These are phyloP conservation scores for Ganaspis brasiliensis DNA, from an alignment of 2,888 invertebrate species.

Conservation along the genomic window DNA sequence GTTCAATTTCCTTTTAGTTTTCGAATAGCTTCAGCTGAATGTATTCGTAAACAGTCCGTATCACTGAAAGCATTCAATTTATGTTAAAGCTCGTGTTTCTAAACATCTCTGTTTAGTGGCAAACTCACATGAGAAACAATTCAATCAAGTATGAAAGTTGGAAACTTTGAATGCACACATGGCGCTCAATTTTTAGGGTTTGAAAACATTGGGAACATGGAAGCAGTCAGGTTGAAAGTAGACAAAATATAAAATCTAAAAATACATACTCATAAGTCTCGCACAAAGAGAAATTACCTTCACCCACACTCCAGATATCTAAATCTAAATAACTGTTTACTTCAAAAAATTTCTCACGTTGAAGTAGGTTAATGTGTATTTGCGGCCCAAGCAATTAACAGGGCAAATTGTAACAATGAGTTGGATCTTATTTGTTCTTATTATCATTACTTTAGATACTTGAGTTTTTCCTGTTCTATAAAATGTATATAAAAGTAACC, in stretches of 20 bases:
- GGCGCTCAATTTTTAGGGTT: too few species aligned
- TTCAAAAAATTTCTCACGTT: constrained; percentile 33
- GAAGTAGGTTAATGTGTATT: constrained; percentile 32
- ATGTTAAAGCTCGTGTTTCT: too few species aligned
- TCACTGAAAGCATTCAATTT: neutral
- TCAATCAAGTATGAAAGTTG: too few species aligned
- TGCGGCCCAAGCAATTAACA: constrained; percentile 21
- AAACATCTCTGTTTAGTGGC: too few species aligned
- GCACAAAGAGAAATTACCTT: constrained; percentile 3
- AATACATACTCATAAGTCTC: neutral
- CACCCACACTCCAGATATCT: neutral
- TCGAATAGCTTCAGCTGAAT: neutral
- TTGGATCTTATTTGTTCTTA: neutral
- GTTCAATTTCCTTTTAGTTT: neutral
- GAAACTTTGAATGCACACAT: too few species aligned
- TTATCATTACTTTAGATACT: constrained; percentile 18
- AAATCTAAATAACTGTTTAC: constrained; percentile 13
- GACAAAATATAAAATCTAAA: too few species aligned
- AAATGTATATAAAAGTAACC: neutral
- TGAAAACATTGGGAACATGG: neutral
- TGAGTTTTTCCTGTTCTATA: neutral
- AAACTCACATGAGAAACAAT: too few species aligned
- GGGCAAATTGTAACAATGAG: constrained; percentile 38
- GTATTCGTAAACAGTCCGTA: too few species aligned
- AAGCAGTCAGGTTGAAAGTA: too few species aligned